phyloP scores from a whole-genome alignment of 2,797 vertebrate genomes.

The Pyrocephalus nanus region DNA sequence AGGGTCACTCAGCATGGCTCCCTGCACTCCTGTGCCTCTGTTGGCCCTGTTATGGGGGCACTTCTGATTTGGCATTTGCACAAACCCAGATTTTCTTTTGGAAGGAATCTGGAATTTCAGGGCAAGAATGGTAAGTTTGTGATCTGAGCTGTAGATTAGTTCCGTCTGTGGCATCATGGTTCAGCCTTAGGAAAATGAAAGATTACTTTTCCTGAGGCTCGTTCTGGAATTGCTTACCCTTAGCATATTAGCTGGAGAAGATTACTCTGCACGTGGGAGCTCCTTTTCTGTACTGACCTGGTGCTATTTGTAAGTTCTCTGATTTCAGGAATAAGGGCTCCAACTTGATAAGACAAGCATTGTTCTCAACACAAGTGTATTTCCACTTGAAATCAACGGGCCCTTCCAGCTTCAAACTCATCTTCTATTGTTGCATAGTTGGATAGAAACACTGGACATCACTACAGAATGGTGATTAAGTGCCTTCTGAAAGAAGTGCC shows the following conservation, averaged over 20 bases:
- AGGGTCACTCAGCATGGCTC: neutral
- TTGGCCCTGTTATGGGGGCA: neutral
- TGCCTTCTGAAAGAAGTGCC: neutral
- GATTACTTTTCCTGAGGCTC: neutral
- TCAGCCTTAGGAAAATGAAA: neutral
- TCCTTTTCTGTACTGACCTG: neutral
- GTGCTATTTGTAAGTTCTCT: neutral
- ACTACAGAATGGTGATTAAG: neutral
- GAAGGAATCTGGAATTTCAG: neutral
- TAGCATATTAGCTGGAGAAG: neutral
- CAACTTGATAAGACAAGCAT: neutral
- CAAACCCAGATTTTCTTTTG: neutral
- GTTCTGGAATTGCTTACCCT: neutral
- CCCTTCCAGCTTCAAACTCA: neutral
- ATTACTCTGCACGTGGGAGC: neutral
- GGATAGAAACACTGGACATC: neutral
- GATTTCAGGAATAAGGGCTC: neutral
- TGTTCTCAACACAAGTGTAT: neutral
- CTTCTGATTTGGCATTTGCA: neutral
- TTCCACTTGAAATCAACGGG: neutral
- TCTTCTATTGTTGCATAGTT: neutral
- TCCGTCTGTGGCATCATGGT: neutral
- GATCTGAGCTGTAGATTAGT: neutral
- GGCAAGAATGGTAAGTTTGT: neutral
- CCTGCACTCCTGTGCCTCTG: neutral